phyloP scores from a whole-genome alignment of 2,113 vertebrate genomes.

The Zapus hudsonius region DNA sequence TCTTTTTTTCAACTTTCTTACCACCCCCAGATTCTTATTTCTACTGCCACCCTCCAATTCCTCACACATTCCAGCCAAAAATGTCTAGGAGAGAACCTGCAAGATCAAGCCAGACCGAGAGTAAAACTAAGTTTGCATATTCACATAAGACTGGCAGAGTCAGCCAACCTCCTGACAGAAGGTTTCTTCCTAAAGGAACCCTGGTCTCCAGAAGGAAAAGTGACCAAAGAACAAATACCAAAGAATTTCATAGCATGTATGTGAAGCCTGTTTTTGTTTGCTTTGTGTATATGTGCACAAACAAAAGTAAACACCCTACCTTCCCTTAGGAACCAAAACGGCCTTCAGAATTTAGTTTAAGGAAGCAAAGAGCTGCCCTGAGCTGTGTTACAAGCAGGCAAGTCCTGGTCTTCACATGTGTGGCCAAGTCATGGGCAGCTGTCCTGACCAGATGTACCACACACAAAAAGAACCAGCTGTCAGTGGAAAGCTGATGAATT shows the following conservation, averaged over 20 bases:
- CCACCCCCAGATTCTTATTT: conserved; percentile 63
- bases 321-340: conserved; percentile 73
- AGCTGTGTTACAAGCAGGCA: conserved; percentile 5
- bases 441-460: conserved; percentile 68
- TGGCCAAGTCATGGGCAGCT: conserved; percentile 60
- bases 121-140: conserved; percentile 76
- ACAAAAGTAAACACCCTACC: neutral
- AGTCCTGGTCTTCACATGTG: conserved; percentile 40
- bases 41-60: conserved; percentile 46
- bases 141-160: conserved; percentile 58
- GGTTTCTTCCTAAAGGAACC: conserved; percentile 51
- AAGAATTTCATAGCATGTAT: neutral
- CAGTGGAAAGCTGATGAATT: conserved; percentile 74
- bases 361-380: conserved; percentile 53
- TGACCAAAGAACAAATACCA: neutral
- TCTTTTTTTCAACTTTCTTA: conserved; percentile 35
- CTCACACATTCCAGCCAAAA: conserved; percentile 75
- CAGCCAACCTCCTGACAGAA: conserved; percentile 46
- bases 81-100: conserved; percentile 51
- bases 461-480: conserved; percentile 67
- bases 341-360: conserved; percentile 44
- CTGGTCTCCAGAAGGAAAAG: conserved; percentile 11
- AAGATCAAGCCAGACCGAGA: conserved; percentile 71
- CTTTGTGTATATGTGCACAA: neutral
- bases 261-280: neutral